Evolutionary conservation across 35 echinoderm and acorn worm species (phyloP).

Genomic region (Holothuria glaberrima): DNA sequence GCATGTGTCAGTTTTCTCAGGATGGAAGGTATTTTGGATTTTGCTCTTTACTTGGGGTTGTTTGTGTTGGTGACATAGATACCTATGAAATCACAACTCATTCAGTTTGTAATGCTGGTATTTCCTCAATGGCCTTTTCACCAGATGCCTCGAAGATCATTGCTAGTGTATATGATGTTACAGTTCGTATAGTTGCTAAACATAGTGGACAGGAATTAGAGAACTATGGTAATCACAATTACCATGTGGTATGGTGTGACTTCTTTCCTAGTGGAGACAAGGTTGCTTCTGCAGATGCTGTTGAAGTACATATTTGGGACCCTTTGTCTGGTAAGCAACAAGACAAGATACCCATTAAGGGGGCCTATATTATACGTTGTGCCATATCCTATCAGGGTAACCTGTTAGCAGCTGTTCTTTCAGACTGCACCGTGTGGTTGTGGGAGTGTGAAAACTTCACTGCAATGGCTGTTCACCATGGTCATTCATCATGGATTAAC

Average conservation of each 20-base stretch:
- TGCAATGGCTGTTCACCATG: constrained; percentile 70
- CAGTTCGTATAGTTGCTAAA: not conserved
- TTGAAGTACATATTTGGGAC: constrained; percentile 75
- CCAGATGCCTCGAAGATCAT: constrained; percentile 20
- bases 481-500: constrained; percentile 85
- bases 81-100: constrained; percentile 2
- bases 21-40: constrained; percentile 6
- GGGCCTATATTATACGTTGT: constrained; percentile 65
- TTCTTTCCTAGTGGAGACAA: constrained; percentile 67
- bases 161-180: constrained; percentile 17
- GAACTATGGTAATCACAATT: constrained; percentile 52
- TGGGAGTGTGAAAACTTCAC: constrained; percentile 72
- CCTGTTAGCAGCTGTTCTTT: constrained; percentile 69
- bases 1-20: constrained; percentile 42
- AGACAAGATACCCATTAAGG: constrained; percentile 48
- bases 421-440: constrained; percentile 80
- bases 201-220: constrained; percentile 2
- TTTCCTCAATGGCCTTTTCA: constrained; percentile 31
- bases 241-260: constrained; percentile 77
- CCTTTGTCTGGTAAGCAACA: constrained; percentile 21
- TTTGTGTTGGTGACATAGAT: constrained; percentile 15
- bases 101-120: constrained; percentile 33
- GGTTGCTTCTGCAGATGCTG: constrained; percentile 61
- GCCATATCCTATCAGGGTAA: constrained; percentile 52
- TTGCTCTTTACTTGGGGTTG: not conserved